phyloP scores from a whole-genome alignment of 2,797 vertebrate genomes.

The Notolabrus celidotus region DNA sequence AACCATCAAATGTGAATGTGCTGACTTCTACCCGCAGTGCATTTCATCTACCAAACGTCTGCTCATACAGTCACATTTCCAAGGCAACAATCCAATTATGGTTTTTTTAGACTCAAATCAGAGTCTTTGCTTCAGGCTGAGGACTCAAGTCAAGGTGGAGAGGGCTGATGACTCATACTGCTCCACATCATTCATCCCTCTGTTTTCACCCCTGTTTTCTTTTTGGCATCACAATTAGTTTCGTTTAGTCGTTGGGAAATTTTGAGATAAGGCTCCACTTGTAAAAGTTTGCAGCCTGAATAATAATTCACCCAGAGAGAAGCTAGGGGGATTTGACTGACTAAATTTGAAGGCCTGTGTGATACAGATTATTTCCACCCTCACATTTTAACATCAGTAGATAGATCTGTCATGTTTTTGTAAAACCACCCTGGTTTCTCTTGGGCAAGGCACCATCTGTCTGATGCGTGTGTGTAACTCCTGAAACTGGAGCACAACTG shows the following conservation, averaged over 20 bases:
- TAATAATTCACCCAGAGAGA: not conserved
- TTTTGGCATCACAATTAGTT: not conserved
- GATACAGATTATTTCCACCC: slow-evolving; percentile 32
- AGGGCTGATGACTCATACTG: not conserved
- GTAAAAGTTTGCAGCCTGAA: not conserved
- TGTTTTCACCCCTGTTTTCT: not conserved
- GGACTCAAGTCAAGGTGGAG: not conserved
- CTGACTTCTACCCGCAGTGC: not conserved
- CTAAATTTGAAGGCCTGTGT: not conserved
- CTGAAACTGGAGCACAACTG: slow-evolving; percentile 20
- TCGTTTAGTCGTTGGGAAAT: too few relatives aligned
- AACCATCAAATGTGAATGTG: not conserved
- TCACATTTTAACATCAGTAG: not conserved
- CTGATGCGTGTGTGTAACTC: slow-evolving; percentile 1
- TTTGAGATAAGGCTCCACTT: not conserved
- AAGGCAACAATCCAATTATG: not conserved
- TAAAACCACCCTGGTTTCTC: not conserved
- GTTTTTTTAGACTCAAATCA: not conserved
- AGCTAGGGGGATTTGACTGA: not conserved
- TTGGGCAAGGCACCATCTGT: slow-evolving; percentile 33
- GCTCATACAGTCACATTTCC: not conserved
- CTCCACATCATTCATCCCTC: not conserved
- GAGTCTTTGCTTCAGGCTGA: not conserved
- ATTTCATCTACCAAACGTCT: not conserved
- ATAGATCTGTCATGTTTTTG: slow-evolving; percentile 3